Evolutionary conservation across 2,888 invertebrate species (phyloP), one percentile per base, ranked within the genome.

Genomic region (Rhaphigaster nebulosa): DNA sequence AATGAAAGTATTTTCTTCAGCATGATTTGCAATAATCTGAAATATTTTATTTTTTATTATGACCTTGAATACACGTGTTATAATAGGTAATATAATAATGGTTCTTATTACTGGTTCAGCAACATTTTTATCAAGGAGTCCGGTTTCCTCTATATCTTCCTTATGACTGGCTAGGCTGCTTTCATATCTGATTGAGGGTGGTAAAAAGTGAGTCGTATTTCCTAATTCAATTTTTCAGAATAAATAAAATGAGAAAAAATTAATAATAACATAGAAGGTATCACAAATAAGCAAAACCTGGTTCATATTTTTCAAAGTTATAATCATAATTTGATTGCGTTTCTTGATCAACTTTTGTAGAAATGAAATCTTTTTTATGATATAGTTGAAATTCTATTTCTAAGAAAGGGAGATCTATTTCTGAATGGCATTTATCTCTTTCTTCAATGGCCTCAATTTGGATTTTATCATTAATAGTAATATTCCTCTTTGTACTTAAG

Each of bases 401-500:
- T 38, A 90, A 38, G 34, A 76, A 41, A 8, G 89, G 89, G 13
- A 76, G 34, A 20, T 84, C 34, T 20, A 65, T 90, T 60, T 90
- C 91, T 87, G 56, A 45, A 87, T 76, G 20, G 87, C 52, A 80
- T 89, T 91, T 20, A 91, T 80, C 87, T 38, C 34, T 87, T n/a
- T 87, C 84, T 23, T 91, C 91, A 41, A 89, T 76, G 26, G 60
- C 88, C 45, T 91, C 90, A 26, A 91, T 90, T 23, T 60, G 38
- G 6, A 91, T 76, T 88, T 89, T 90, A 26, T 90, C 65, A 34
- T 90, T 91, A 54, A 91, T 91, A 26, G 50, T 87, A 80, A 89
- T 84, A 80, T 89, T 91, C 76, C 90, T 91, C 45, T 90, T 87
- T 18, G 91, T 88, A 38, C 84, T 87, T 29, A 91, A 89, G 34